Conservation (phyloP, 2,888 invertebrate species). For the Alentia gelatinosa region DNA sequence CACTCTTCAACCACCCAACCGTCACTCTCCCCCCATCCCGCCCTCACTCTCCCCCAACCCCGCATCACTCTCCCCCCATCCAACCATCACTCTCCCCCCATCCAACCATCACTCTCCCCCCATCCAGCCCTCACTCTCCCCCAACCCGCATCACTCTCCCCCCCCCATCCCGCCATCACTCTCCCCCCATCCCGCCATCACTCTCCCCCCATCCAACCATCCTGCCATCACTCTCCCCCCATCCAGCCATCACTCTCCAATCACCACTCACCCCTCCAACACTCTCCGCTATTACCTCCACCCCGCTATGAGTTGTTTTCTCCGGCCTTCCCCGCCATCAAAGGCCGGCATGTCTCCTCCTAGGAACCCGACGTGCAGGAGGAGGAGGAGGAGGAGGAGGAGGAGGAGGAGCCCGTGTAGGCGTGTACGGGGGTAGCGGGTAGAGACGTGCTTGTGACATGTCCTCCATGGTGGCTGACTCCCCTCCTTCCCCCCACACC, state of each 20-base stretch:
- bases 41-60: no score
- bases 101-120: neutral
- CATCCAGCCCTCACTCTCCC: no score
- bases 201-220: neutral
- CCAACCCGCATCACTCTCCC: neutral
- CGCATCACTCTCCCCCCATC: no score
- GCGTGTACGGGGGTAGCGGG: neutral
- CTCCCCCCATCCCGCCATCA: neutral
- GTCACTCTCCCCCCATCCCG: no score
- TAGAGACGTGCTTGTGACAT: neutral
- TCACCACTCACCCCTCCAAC: neutral
- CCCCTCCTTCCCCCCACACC: no score
- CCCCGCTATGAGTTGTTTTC: neutral
- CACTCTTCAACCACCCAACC: no score
- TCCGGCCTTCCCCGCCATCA: neutral
- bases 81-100: no score
- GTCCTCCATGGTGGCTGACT: neutral
- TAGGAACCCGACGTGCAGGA: neutral
- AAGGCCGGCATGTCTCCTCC: neutral
- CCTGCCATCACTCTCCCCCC: neutral
- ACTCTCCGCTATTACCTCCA: neutral
- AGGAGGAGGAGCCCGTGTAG: neutral
- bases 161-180: neutral
- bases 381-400: neutral
- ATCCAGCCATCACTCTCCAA: neutral